Evolutionary conservation across 2,888 invertebrate genomes (phyloP), one percentile per base, ranked within the genome.

Genomic region (Cheilosia scutellata): DNA sequence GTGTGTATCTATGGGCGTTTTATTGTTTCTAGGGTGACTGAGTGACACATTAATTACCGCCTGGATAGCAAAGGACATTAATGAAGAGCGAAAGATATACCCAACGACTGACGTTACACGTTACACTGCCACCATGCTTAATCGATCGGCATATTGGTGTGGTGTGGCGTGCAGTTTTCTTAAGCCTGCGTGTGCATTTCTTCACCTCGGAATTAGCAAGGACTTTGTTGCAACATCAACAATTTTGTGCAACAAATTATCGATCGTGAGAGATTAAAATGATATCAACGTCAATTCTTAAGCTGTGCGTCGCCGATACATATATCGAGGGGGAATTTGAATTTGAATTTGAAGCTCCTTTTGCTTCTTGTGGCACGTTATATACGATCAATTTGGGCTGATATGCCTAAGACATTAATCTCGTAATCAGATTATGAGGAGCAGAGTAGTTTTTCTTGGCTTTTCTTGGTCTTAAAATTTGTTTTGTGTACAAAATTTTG

Each of bases 361-460:
- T 66, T 68, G 62, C 63, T 70, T 51, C 68, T 83, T 65, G 62
- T 65, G 62, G 55, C 57, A 74, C 82, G 76, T 55, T 63, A 37
- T 9, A 37, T 55, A 72, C 76, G 86, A 86, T 86, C 86, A 86
- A 77, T 86, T 77, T 68, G 82, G 80, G 11, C 11, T 86, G 86
- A 86, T 86, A 86, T 82, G 82, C 68, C 72, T 86, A 80, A 87
- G 87, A 91, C 90, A 90, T 88, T 91, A 91, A 91, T 91, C 91
- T 89, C 88, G 90, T 91, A 91, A 91, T 90, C 91, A 89, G 91
- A 91, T 91, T 91, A 91, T 77, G 74, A 70, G 68, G 37, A 37
- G 37, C 37, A 3, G 9, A 82, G 82, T 82, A 86, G 76, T 86
- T 86, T 86, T 82, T 82, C 82, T 86, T 80, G 79, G 68, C 72